phyloP scores from a whole-genome alignment of 2,113 vertebrate genomes.

The Platycercus adscitus region DNA sequence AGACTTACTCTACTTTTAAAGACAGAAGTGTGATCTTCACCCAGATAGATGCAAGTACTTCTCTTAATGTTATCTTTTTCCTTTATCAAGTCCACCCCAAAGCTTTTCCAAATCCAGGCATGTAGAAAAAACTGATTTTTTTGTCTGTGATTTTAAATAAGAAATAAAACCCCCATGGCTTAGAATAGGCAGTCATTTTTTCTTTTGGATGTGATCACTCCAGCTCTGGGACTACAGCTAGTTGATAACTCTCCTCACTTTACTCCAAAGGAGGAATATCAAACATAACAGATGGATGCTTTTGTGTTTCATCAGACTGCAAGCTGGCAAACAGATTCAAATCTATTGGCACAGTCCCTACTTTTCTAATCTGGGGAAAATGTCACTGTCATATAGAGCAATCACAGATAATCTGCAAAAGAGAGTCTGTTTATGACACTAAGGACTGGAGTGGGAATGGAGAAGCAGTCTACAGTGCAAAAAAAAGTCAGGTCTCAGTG shows the following conservation, averaged over 20 bases:
- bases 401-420: background rate
- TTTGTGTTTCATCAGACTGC: background rate
- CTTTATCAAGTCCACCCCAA: background rate
- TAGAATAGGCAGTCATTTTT: background rate
- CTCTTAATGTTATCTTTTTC: background rate
- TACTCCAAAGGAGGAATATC: background rate
- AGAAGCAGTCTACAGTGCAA: background rate
- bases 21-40: background rate
- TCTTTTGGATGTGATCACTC: background rate
- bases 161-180: background rate
- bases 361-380: background rate
- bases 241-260: background rate
- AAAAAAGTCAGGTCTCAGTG: background rate
- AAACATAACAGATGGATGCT: background rate
- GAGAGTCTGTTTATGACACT: background rate
- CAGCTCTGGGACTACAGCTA: background rate
- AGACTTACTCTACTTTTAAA: background rate
- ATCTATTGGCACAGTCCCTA: background rate
- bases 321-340: background rate
- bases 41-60: background rate
- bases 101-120: background rate
- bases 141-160: background rate
- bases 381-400: background rate
- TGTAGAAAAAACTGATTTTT: background rate
- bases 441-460: background rate